phyloP scores from a whole-genome alignment of 2,797 vertebrate species.

The Sus cebifrons region DNA sequence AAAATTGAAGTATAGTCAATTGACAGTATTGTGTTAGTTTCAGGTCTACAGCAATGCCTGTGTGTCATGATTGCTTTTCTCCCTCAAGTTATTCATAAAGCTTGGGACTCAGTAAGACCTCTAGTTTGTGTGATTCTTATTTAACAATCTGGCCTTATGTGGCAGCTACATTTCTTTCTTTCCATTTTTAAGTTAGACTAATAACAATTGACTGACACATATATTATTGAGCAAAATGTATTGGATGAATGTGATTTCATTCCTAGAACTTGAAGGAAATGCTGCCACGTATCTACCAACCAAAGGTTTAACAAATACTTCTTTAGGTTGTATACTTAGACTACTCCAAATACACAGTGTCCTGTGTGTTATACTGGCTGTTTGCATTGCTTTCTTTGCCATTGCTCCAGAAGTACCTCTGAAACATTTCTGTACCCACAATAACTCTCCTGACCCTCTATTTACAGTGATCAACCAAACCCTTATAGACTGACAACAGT shows the following conservation, averaged over 20 bases:
- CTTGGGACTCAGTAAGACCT: not conserved
- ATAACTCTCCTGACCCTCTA: not conserved
- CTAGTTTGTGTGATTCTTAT: not conserved
- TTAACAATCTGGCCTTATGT: not conserved
- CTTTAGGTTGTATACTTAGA: not conserved
- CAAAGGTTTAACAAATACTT: not conserved
- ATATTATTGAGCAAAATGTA: not conserved
- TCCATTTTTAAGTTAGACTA: conserved; percentile 22
- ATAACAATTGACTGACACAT: not conserved
- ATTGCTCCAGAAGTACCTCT: not conserved
- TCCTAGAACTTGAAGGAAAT: not conserved
- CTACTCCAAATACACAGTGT: not conserved
- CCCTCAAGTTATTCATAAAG: not conserved
- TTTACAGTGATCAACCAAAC: not conserved
- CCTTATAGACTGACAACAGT: not conserved
- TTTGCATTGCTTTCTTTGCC: not conserved
- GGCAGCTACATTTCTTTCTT: not conserved
- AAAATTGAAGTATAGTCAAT: not conserved
- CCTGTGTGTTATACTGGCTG: not conserved
- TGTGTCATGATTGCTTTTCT: not conserved
- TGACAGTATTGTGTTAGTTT: not conserved
- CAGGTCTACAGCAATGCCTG: not conserved
- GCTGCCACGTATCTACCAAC: not conserved
- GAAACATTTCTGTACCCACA: not conserved
- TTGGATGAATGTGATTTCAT: not conserved